Percentiles rank a stretch among this genome's conserved stretches.
These are phyloP conservation scores for Aelia acuminata DNA, from an alignment of 2,888 invertebrate genomes.

Conservation along the genomic window DNA sequence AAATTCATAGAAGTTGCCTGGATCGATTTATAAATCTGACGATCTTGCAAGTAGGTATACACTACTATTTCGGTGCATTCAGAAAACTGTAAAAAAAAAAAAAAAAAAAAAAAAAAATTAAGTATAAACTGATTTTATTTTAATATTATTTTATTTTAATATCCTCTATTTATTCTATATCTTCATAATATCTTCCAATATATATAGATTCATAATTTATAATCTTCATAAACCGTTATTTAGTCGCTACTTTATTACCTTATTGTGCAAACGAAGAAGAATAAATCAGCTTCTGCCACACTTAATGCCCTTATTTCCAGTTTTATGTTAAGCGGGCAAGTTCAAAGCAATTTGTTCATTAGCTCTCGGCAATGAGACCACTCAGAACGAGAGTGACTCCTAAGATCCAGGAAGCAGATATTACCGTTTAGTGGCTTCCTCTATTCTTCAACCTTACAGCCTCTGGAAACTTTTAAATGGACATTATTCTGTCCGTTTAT, in stretches of 20 bases:
- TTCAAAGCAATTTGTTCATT: conserved; percentile 10
- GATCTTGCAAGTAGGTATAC: no score
- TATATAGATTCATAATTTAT: no score
- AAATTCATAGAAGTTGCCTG: no score
- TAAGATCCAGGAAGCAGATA: neutral
- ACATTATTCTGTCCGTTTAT: neutral
- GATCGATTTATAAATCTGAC: no score
- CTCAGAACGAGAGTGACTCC: neutral
- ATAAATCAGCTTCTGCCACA: neutral
- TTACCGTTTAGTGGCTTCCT: neutral
- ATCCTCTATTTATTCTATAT: no score
- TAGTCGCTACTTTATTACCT: neutral
- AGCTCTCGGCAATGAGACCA: neutral
- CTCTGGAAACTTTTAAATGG: neutral
- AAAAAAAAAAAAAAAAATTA: no score
- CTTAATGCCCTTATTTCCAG: neutral
- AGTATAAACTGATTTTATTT: no score
- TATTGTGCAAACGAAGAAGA: neutral
- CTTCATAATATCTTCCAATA: no score
- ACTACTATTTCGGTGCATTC: no score
- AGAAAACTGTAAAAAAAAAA: no score
- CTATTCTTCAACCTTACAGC: neutral
- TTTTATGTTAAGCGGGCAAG: neutral
- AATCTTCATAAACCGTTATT: neutral
- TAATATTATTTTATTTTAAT: no score